Conservation (phyloP, 2,888 invertebrate genomes). For the Thera britannica region DNA sequence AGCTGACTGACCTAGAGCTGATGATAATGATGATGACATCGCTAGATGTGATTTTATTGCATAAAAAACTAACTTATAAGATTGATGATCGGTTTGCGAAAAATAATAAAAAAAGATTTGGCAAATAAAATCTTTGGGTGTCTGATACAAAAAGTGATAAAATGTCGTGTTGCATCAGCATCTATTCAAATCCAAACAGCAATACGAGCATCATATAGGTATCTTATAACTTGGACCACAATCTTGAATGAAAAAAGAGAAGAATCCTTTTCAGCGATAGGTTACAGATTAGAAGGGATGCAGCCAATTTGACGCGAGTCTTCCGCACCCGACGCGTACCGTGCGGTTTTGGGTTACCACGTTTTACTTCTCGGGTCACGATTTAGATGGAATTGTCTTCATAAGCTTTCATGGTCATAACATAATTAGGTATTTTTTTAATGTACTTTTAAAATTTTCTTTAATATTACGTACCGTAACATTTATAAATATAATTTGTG, state of each 20-base stretch:
- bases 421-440: not conserved
- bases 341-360: conserved; percentile 57
- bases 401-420: not conserved
- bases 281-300: conserved; percentile 80
- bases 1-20: too few species aligned
- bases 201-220: not conserved
- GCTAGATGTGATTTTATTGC: too few species aligned
- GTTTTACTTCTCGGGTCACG: conserved; percentile 39
- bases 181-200: not conserved
- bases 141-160: too few species aligned
- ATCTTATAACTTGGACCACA: conserved; percentile 50
- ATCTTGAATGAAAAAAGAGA: conserved; percentile 69
- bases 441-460: not conserved
- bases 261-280: conserved; percentile 77
- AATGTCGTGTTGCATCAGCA: too few species aligned
- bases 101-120: too few species aligned
- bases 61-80: too few species aligned
- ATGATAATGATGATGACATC: too few species aligned
- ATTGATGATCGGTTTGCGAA: too few species aligned
- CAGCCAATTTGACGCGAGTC: conserved; percentile 76
- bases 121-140: too few species aligned
- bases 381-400: not conserved
- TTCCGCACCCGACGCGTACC: conserved; percentile 67
- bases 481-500: too few species aligned
- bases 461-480: not conserved